These are phyloP conservation scores for Labeo calbasu DNA, from an alignment of 2,797 vertebrate species.

Conservation along the genomic window DNA sequence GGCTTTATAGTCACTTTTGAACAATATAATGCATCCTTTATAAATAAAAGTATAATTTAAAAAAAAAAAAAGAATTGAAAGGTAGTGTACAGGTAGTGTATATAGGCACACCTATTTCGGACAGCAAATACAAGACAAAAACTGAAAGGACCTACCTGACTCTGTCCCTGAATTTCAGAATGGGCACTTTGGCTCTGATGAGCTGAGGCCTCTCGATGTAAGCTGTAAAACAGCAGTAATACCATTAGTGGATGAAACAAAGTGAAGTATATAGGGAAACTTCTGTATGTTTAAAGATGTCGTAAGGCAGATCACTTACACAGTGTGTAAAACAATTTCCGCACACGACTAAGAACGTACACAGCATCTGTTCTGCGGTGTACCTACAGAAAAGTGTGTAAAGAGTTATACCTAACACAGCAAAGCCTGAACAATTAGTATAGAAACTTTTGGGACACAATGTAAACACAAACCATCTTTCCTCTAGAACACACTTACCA, in stretches of 20 bases:
- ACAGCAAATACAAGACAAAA: background rate
- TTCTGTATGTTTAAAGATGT: background rate
- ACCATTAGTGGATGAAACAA: slow-evolving; percentile 32
- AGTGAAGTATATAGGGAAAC: background rate
- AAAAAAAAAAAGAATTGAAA: too few relatives aligned
- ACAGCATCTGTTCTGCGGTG: slow-evolving; percentile 86
- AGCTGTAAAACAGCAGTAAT: slow-evolving; percentile 65
- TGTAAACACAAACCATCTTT: background rate
- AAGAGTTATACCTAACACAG: background rate
- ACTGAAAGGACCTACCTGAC: slow-evolving; percentile 81
- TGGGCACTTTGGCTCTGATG: slow-evolving; percentile 97
- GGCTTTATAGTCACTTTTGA: background rate
- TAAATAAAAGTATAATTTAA: background rate
- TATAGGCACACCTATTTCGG: background rate
- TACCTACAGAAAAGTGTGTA: slow-evolving; percentile 73
- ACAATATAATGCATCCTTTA: background rate
- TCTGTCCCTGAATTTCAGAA: slow-evolving; percentile 95
- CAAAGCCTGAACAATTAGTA: background rate
- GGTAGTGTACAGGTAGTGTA: background rate
- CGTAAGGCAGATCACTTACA: slow-evolving; percentile 80
- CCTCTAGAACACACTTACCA: slow-evolving; percentile 76
- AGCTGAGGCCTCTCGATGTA: slow-evolving; percentile 89
- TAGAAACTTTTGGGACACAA: background rate
- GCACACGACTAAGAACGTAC: slow-evolving; percentile 84
- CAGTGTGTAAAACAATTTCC: slow-evolving; percentile 86